phyloP scores from a whole-genome alignment of 2,113 vertebrate genomes.

The Salvelinus namaycush region DNA sequence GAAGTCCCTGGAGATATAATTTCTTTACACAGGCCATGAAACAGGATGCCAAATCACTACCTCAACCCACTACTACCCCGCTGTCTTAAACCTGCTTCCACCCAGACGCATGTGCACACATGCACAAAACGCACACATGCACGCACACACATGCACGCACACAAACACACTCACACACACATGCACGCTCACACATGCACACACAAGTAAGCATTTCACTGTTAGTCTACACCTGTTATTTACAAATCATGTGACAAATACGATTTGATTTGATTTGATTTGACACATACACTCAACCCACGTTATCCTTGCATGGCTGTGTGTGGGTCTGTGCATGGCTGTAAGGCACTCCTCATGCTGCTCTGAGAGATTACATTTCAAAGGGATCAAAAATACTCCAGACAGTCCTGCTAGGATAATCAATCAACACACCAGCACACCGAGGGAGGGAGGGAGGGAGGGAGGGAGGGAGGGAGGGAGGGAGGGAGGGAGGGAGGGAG shows the following conservation, averaged over 20 bases:
- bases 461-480: slow-evolving; percentile 30
- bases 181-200: too few species aligned
- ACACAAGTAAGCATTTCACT: too few species aligned
- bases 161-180: too few species aligned
- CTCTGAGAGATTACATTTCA: slow-evolving; percentile 75
- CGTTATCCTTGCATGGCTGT: neutral
- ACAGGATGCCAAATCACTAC: neutral
- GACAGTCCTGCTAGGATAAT: slow-evolving; percentile 73
- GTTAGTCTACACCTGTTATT: too few species aligned
- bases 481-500: neutral
- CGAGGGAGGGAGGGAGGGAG: slow-evolving; percentile 10
- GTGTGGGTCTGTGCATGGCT: neutral
- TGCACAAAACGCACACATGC: too few species aligned
- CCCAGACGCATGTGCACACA: neutral
- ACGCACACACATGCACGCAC: too few species aligned
- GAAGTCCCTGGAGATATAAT: neutral
- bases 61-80: too few species aligned
- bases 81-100: neutral
- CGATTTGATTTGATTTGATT: too few species aligned
- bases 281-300: neutral
- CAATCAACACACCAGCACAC: slow-evolving; percentile 66
- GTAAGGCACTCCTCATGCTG: slow-evolving; percentile 50
- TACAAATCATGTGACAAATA: too few species aligned
- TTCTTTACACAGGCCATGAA: too few species aligned
- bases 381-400: slow-evolving; percentile 73